phyloP scores from a whole-genome alignment of 2,888 invertebrate genomes.

The Archips crataeganus region DNA sequence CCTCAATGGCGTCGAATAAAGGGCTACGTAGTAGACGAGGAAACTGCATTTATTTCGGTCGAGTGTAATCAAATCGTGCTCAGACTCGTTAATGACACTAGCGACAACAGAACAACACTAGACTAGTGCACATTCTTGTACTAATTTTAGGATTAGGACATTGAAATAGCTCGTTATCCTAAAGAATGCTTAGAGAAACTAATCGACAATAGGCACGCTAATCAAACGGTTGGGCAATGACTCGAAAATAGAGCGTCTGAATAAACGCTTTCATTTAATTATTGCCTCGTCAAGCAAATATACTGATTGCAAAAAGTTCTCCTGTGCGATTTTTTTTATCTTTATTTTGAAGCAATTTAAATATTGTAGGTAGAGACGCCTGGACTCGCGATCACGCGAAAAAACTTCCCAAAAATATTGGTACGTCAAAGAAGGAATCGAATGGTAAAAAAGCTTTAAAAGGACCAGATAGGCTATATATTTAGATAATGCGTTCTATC shows the following conservation, averaged over 20 bases:
- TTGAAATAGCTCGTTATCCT: background rate
- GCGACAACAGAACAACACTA: background rate
- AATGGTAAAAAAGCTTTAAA: too few species aligned
- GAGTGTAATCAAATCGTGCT: slow-evolving; percentile 1
- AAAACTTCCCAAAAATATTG: too few species aligned
- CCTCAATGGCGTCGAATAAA: background rate
- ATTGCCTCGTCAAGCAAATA: background rate
- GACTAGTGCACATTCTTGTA: background rate
- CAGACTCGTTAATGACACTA: background rate
- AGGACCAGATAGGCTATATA: too few species aligned
- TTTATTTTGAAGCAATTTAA: too few species aligned
- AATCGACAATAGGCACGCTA: background rate
- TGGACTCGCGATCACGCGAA: too few species aligned
- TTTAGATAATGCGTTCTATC: too few species aligned
- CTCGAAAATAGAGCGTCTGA: background rate
- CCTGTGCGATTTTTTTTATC: too few species aligned
- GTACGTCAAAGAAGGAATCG: too few species aligned
- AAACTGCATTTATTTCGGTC: slow-evolving; percentile 13
- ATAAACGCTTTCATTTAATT: background rate
- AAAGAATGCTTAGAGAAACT: background rate
- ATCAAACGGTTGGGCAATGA: background rate
- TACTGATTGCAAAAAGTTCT: too few species aligned
- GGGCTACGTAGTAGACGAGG: background rate
- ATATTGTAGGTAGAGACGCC: too few species aligned
- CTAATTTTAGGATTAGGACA: background rate